phyloP scores from a whole-genome alignment of 2,888 invertebrate species.

The Ichneumoninae sp. region DNA sequence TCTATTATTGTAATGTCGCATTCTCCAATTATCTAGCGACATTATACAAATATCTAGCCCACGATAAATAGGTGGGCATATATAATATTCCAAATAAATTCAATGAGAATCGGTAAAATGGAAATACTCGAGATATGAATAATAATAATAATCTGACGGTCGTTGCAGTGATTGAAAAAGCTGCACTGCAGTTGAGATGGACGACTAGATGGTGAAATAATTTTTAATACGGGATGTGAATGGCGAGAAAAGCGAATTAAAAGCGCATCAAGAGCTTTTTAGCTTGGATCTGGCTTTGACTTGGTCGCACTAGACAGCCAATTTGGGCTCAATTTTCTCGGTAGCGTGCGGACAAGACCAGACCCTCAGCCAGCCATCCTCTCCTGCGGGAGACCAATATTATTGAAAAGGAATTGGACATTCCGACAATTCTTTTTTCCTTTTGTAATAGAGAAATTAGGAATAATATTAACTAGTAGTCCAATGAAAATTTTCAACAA shows the following conservation, averaged over 20 bases:
- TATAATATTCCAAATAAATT: constrained; percentile 39
- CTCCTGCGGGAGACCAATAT: constrained; percentile 72
- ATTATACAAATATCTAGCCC: constrained; percentile 66
- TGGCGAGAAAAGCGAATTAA: constrained; percentile 50
- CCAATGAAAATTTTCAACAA: constrained; percentile 2
- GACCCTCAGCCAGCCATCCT: constrained; percentile 38
- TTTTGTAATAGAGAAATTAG: neutral
- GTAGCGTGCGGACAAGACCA: neutral
- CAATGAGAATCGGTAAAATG: constrained; percentile 41
- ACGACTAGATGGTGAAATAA: constrained; percentile 62
- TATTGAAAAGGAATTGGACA: constrained; percentile 73
- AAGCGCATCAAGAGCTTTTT: constrained; percentile 75
- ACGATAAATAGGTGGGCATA: constrained; percentile 33
- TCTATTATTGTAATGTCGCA: no score
- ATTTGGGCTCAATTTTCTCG: constrained; percentile 71
- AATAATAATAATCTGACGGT: constrained; percentile 22
- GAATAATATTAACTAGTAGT: no score
- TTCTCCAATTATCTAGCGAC: no score
- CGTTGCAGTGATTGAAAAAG: constrained; percentile 27
- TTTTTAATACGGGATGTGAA: constrained; percentile 51
- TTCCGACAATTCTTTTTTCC: neutral
- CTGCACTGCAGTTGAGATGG: constrained; percentile 39
- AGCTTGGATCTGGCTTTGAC: constrained; percentile 76
- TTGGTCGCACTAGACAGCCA: constrained; percentile 73
- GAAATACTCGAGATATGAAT: constrained; percentile 35